Evolutionary conservation across 1,140 invertebrate genomes (phyloP).

Genomic region (Leptinotarsa undecemlineata): DNA sequence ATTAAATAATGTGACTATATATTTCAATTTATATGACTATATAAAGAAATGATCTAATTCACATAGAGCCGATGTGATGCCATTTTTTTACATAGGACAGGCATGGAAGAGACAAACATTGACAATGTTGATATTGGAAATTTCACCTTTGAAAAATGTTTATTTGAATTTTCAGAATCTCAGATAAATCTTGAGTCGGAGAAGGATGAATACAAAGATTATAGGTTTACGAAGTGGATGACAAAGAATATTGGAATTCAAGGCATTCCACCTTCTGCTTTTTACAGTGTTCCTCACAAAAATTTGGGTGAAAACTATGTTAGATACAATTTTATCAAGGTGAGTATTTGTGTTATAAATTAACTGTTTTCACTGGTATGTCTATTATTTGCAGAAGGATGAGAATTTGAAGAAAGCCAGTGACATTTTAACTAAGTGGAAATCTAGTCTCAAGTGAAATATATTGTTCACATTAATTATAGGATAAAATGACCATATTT

Average conservation of each 20-base stretch:
- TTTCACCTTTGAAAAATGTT: too few species aligned
- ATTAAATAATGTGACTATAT: too few species aligned
- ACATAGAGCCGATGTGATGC: too few species aligned
- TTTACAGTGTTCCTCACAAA: conserved; percentile 86
- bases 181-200: conserved; percentile 70
- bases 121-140: too few species aligned
- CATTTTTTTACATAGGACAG: too few species aligned
- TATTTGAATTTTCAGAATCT: conserved; percentile 54
- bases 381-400: conserved; percentile 65
- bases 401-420: conserved; percentile 73
- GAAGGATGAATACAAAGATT: conserved; percentile 78
- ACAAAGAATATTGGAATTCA: conserved; percentile 90
- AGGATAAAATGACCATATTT: not conserved
- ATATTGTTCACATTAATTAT: not conserved
- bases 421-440: conserved; percentile 67
- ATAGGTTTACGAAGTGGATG: conserved; percentile 94
- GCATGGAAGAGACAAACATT: too few species aligned
- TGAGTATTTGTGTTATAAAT: conserved; percentile 52
- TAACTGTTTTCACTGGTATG: not conserved
- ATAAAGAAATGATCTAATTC: too few species aligned
- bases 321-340: conserved; percentile 93
- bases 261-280: conserved; percentile 92
- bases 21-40: too few species aligned
- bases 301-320: conserved; percentile 85
- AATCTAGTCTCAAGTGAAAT: conserved; percentile 36